A percentile compares a stretch with the other conserved stretches of the same genome.
These are phyloP conservation scores for Centropyge bicolor DNA, from an alignment of 2,797 vertebrate species.

Conservation along the genomic window DNA sequence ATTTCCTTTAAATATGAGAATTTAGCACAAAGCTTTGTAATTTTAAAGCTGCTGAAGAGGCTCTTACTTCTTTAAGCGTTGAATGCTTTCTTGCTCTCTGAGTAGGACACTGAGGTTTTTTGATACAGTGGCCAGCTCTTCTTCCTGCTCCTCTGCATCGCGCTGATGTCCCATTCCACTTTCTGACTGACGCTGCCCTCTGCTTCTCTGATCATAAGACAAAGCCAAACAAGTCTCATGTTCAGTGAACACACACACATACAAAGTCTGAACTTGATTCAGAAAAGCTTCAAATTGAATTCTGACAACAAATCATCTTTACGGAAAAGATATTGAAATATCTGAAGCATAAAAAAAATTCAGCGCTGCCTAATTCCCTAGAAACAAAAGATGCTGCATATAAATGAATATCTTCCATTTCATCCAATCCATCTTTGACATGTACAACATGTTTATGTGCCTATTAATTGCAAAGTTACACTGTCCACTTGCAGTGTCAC, in stretches of 20 bases:
- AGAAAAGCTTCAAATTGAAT: not conserved
- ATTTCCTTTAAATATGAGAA: not conserved
- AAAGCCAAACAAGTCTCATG: not conserved
- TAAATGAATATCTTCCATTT: not conserved
- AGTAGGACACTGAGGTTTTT: conserved; percentile 83
- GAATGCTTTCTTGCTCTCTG: conserved; percentile 85
- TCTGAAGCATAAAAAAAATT: not conserved
- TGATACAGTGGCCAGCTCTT: conserved; percentile 85
- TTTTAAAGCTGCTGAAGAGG: conserved; percentile 76
- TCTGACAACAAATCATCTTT: not conserved
- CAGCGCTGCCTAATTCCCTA: not conserved
- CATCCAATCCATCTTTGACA: not conserved
- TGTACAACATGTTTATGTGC: not conserved
- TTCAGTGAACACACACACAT: not conserved
- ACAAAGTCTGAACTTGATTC: not conserved
- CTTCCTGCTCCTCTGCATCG: conserved; percentile 86
- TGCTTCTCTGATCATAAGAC: conserved; percentile 52
- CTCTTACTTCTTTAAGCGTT: conserved; percentile 85
- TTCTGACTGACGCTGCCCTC: conserved; percentile 76
- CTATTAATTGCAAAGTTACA: not conserved
- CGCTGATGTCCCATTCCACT: conserved; percentile 74
- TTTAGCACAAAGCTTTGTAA: not conserved
- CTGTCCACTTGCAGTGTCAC: not conserved
- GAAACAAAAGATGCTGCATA: not conserved
- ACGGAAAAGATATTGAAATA: not conserved